A percentile compares a stretch with the other conserved stretches of the same genome.
Conservation (phyloP, 2,888 invertebrate species). For the Lycocerus yunnanus region DNA sequence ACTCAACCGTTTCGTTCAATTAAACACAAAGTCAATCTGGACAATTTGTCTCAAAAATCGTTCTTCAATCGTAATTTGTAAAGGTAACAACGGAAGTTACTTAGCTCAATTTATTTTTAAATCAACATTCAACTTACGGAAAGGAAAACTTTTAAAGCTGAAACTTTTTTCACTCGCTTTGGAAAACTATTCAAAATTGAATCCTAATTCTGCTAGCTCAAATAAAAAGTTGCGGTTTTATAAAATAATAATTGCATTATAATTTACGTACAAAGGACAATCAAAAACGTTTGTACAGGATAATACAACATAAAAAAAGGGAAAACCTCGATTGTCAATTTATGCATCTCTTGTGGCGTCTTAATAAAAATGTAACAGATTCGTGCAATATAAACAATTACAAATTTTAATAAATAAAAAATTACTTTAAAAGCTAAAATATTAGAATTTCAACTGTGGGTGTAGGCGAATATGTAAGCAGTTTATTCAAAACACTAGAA, state of each 20-base stretch:
- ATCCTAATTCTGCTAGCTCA: not conserved
- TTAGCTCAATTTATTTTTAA: not conserved
- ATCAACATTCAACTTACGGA: not conserved
- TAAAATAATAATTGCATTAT: not conserved
- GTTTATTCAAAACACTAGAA: too few relatives aligned
- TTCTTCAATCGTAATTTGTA: not conserved
- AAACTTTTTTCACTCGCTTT: not conserved
- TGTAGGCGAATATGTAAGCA: too few relatives aligned
- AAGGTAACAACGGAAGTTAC: not conserved
- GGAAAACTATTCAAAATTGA: not conserved
- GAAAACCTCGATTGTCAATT: too few relatives aligned
- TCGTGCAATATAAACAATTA: too few relatives aligned
- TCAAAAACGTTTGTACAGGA: not conserved
- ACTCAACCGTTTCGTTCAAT: not conserved
- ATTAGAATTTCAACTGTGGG: too few relatives aligned
- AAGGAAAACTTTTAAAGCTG: not conserved
- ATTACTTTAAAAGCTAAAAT: too few relatives aligned
- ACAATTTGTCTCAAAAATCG: not conserved
- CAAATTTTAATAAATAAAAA: too few relatives aligned
- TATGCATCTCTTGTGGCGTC: too few relatives aligned
- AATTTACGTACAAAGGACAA: too few relatives aligned
- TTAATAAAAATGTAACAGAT: too few relatives aligned
- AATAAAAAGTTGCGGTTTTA: not conserved
- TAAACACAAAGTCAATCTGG: not conserved
- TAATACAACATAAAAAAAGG: not conserved